A percentile compares a stretch with the other conserved stretches of the same genome.
Evolutionary conservation across 92 coral and sea anemone species (phyloP).

Genomic region (Bergia sp.): DNA sequence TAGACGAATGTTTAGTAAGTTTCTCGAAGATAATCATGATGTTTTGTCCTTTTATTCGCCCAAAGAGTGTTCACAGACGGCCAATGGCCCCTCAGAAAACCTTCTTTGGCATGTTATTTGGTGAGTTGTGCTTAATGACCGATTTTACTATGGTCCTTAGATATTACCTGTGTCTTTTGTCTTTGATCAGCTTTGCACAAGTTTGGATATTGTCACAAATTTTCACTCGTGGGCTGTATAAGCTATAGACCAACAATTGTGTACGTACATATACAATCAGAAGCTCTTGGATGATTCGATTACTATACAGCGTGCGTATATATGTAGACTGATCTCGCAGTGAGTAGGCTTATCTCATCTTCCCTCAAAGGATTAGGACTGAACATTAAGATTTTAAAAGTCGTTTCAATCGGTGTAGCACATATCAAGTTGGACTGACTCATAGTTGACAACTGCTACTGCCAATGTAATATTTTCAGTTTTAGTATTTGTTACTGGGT

Average conservation of each 20-base stretch:
- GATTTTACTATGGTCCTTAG: neutral
- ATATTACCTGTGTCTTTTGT: neutral
- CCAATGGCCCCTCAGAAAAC: conserved; percentile 74
- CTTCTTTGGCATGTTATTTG: conserved; percentile 80
- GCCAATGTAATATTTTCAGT: neutral
- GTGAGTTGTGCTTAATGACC: conserved; percentile 52
- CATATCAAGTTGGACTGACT: neutral
- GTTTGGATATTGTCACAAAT: too few species aligned
- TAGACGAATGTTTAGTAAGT: neutral
- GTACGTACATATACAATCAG: too few species aligned
- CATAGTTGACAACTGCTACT: neutral
- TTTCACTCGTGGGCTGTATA: too few species aligned
- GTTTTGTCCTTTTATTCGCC: conserved; percentile 19
- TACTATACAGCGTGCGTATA: neutral
- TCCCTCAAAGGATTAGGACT: too few species aligned
- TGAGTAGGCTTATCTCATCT: neutral
- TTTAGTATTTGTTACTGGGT: neutral
- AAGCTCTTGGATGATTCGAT: neutral
- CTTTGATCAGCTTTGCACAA: neutral
- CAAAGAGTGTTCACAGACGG: conserved; percentile 78
- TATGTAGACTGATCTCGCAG: neutral
- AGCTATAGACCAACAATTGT: neutral
- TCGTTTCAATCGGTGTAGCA: neutral
- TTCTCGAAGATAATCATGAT: neutral
- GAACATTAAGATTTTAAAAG: too few species aligned